phyloP scores from a whole-genome alignment of 2,113 vertebrate genomes.

The Saccopteryx leptura region DNA sequence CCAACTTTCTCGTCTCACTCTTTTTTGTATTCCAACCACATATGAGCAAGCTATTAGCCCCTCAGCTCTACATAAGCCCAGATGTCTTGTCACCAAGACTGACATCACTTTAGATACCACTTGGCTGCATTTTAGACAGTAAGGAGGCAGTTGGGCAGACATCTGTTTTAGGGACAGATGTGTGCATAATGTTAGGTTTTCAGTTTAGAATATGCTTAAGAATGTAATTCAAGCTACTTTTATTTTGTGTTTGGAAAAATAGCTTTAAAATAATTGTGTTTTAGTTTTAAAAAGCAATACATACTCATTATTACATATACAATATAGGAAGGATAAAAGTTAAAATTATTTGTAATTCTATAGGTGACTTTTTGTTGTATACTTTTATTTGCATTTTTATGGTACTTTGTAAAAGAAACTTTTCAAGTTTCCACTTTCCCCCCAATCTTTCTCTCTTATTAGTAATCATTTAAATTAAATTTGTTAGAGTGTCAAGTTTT shows the following conservation, averaged over 20 bases:
- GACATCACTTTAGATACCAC: slow-evolving; percentile 73
- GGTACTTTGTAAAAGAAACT: background rate
- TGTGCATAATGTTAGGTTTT: slow-evolving; percentile 76
- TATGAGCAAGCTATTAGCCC: slow-evolving; percentile 67
- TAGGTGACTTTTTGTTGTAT: background rate
- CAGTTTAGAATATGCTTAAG: slow-evolving; percentile 71
- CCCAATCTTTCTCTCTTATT: slow-evolving; percentile 13
- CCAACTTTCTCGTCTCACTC: background rate
- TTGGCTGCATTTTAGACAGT: slow-evolving; percentile 78
- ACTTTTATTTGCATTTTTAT: slow-evolving; percentile 62
- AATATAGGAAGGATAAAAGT: slow-evolving; percentile 17
- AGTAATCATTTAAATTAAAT: slow-evolving; percentile 38
- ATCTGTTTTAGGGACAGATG: slow-evolving; percentile 79
- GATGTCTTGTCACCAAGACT: slow-evolving; percentile 80
- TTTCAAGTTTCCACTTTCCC: slow-evolving; percentile 27
- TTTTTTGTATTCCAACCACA: slow-evolving; percentile 42
- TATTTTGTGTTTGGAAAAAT: slow-evolving; percentile 67
- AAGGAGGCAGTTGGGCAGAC: slow-evolving; percentile 78
- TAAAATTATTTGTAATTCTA: slow-evolving; percentile 38
- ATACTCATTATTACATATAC: slow-evolving; percentile 27
- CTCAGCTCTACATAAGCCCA: slow-evolving; percentile 73
- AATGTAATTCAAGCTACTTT: slow-evolving; percentile 60
- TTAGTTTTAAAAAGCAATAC: slow-evolving; percentile 36
- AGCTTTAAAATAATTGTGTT: slow-evolving; percentile 51
- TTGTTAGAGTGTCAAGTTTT: slow-evolving; percentile 1